Base-by-base conservation (phyloP, 2,113 vertebrate species). In the Ranitomeya variabilis region DNA sequence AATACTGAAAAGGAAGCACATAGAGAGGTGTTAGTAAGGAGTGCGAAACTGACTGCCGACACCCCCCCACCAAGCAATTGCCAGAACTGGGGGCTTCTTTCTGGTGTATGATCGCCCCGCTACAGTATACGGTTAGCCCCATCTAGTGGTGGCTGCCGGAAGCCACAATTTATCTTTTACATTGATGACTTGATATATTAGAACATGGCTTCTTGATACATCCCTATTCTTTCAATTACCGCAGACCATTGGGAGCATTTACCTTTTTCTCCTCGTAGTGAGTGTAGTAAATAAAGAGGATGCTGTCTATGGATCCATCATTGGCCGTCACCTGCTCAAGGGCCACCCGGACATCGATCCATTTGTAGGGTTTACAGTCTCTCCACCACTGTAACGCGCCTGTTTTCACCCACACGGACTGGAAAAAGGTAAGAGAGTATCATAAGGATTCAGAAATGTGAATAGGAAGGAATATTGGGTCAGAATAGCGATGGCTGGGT, bases 351-450 rank as follows among this genome's bases (percentile, higher is more conserved):
- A 99, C 97, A 0, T 99, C 97, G 62, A 96, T 91, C 98, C 98
- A 99, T 88, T 96, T 98, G 85, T 98, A 91, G 3, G 98, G 98
- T 90, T 99, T 98, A 97, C 97, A 97, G 91, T 97, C 97, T 83
- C 97, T 95, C 98, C 97, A 99, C 98, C 98, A 99, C 90, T 98
- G 98, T 95, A 99, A 93, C 74, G 92, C 88, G 23, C 97, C 98
- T 0, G 97, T 99, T 94, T 99, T 99, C 90, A 99, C 97, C 98
- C 98, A 99, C 90, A 99, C 97, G 0, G 97, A 97, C 98, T 99
- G 90, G n/a, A 12, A 57, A n/a, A 37, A 52, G 2, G 77, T 13
- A 60, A 85, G 73, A 89, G 77, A 89, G 67, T 21, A 45, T 76
- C 21, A 74, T 31, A 21, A 52, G 3, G 18, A 51, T 21, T 76